These are phyloP conservation scores for Choristoneura rosaceana DNA, from an alignment of 2,888 invertebrate genomes.

Conservation along the genomic window DNA sequence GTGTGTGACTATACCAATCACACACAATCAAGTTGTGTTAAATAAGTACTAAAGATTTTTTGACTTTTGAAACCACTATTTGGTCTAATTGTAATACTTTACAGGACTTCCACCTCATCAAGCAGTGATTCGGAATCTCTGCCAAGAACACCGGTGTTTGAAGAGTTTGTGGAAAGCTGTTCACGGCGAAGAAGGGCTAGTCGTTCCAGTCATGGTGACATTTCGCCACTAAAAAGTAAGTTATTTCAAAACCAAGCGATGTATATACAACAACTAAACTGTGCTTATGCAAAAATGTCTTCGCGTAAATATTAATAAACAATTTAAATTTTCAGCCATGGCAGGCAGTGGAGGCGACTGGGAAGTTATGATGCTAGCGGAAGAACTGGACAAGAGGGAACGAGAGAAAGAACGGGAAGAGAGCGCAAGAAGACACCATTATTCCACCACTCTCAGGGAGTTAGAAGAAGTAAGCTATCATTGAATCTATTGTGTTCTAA, in stretches of 20 bases:
- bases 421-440: constrained; percentile 63
- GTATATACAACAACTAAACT: too few relatives aligned
- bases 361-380: constrained; percentile 92
- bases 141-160: constrained; percentile 79
- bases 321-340: constrained; percentile 47
- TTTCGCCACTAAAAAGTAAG: constrained; percentile 72
- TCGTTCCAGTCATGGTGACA: constrained; percentile 63
- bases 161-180: constrained; percentile 72
- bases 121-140: constrained; percentile 80
- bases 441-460: constrained; percentile 72
- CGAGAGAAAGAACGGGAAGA: constrained; percentile 73
- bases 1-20: too few relatives aligned
- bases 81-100: background rate
- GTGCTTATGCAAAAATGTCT: too few relatives aligned
- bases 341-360: constrained; percentile 86
- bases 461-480: constrained; percentile 71
- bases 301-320: background rate
- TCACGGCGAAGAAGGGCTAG: constrained; percentile 60
- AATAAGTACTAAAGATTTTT: too few relatives aligned
- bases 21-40: too few relatives aligned
- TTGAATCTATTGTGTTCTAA: background rate
- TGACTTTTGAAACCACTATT: too few relatives aligned
- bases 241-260: background rate
- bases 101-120: constrained; percentile 74
- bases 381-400: constrained; percentile 88